Evolutionary conservation across 1,140 invertebrate genomes (phyloP), one percentile per base, ranked within the genome.

Genomic region (Caenorhabditis brenneri): DNA sequence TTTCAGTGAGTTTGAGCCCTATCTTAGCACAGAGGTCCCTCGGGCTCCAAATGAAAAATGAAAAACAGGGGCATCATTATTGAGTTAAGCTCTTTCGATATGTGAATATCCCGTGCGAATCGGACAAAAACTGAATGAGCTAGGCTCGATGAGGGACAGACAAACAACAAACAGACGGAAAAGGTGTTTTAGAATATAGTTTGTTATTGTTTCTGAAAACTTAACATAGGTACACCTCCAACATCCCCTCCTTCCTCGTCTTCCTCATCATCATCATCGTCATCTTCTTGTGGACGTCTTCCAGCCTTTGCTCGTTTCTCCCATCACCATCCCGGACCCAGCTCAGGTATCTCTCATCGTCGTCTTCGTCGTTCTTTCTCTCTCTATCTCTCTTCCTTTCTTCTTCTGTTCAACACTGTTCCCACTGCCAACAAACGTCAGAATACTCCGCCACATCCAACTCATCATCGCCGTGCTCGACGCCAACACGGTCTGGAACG

Each of bases 311-410:
- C 78, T 49, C 46, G 78, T 3, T 49, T 80, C 42, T 79, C 74
- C 29, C 74, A 24, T 5, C 74, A 46, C n/a, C 78, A 31, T 53
- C 29, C 78, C 2, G 46, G 49, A 80, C 6, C 46, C 10, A 53
- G 48, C 27, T 80, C 74, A 79, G 74, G 42, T 80, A 53, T 80
- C 79, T 33, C 78, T 81, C 80, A 46, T 16, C 79, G 42, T 79
- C 39, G 27, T 80, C 46, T 19, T 53, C 51, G 55, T 51, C 42
- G 46, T 55, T 31, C 15, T 60, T 16, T 49, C 29, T 79, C 39
- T 79, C 74, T 49, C 29, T 36, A n/a, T 79, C 74, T 31, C 16
- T 79, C 24, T 79, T 5, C n/a, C 42, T 27, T 24, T 24, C 22
- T 74, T 19, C 65, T 42, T 42, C 33, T 24, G 65, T 36, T 36